Conservation (phyloP, 2,888 invertebrate genomes). For the Ctena decussata region DNA sequence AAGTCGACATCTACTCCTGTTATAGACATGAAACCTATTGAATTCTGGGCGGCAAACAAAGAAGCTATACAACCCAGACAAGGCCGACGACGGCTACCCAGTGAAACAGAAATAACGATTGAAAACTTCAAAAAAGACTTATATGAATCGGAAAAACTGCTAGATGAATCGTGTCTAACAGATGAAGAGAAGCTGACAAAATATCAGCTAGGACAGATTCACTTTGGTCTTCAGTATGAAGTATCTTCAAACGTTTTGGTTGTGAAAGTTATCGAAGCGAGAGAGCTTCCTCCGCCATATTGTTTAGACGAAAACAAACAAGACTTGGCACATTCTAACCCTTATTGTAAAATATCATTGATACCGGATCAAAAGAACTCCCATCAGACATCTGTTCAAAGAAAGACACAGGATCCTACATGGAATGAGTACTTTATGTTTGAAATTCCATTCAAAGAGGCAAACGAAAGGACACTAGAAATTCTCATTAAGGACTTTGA, state of each 20-base stretch:
- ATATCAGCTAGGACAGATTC: slow-evolving; percentile 84
- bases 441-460: slow-evolving; percentile 86
- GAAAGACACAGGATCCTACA: slow-evolving; percentile 87
- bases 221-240: slow-evolving; percentile 86
- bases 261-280: slow-evolving; percentile 87
- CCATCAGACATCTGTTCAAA: slow-evolving; percentile 87
- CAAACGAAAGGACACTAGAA: slow-evolving; percentile 86
- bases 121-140: slow-evolving; percentile 86
- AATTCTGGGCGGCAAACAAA: slow-evolving; percentile 86
- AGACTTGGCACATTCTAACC: slow-evolving; percentile 87
- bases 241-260: slow-evolving; percentile 83
- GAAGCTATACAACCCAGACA: slow-evolving; percentile 85
- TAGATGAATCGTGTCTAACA: slow-evolving; percentile 78
- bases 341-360: slow-evolving; percentile 86
- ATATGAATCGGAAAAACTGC: slow-evolving; percentile 79
- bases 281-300: slow-evolving; percentile 86
- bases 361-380: slow-evolving; percentile 87
- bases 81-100: slow-evolving; percentile 79
- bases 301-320: slow-evolving; percentile 84
- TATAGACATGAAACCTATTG: slow-evolving; percentile 87
- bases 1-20: slow-evolving; percentile 82
- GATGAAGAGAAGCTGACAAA: slow-evolving; percentile 85
- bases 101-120: slow-evolving; percentile 86
- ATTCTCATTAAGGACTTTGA: slow-evolving; percentile 88
- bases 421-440: slow-evolving; percentile 87